Percentiles rank a stretch among this genome's conserved stretches.
phyloP scores from a whole-genome alignment of 2,113 vertebrate species.

The Notothenia coriiceps region DNA sequence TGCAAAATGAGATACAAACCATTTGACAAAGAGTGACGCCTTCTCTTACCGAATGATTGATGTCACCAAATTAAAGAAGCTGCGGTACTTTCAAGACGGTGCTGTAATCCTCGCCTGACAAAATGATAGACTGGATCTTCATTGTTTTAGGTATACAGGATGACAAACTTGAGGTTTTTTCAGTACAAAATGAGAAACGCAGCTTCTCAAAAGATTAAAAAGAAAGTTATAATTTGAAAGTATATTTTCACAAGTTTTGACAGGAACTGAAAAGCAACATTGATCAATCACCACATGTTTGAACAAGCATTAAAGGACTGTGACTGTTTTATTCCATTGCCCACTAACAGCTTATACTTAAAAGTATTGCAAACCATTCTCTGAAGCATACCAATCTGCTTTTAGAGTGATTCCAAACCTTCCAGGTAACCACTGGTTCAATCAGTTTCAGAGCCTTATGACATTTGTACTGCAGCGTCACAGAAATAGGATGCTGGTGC shows the following conservation, averaged over 20 bases:
- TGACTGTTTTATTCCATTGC: background rate
- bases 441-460: background rate
- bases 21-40: slow-evolving; percentile 31
- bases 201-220: background rate
- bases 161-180: slow-evolving; percentile 16
- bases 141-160: slow-evolving; percentile 17
- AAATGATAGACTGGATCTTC: slow-evolving; percentile 46
- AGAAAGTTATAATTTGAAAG: slow-evolving; percentile 6
- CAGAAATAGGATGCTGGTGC: too few species aligned
- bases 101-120: slow-evolving; percentile 49
- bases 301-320: background rate
- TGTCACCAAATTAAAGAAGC: slow-evolving; percentile 45
- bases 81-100: slow-evolving; percentile 15
- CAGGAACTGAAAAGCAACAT: background rate
- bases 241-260: slow-evolving; percentile 6
- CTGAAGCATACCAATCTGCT: background rate
- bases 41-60: slow-evolving; percentile 44
- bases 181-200: background rate
- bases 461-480: background rate
- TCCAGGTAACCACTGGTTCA: background rate
- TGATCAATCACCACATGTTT: slow-evolving; percentile 3
- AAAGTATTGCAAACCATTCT: background rate
- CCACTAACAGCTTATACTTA: too few species aligned
- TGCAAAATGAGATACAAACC: slow-evolving; percentile 46
- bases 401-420: background rate